Base-by-base conservation (phyloP, 1,140 invertebrate genomes). In the Solenopsis fugax region DNA sequence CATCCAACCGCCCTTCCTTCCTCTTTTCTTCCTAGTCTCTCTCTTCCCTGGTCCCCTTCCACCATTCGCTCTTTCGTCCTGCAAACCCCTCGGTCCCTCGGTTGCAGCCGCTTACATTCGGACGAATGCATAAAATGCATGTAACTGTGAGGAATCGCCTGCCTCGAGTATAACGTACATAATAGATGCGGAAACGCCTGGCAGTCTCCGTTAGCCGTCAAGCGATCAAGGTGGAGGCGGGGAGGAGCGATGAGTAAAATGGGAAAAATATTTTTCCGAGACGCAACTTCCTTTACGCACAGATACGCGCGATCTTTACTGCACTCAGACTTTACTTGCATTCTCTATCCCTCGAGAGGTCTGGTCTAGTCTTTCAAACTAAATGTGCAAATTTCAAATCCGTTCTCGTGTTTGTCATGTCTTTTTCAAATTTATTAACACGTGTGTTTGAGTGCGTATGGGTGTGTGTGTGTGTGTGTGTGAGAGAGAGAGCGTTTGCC, bases 61-160 rank as follows among this genome's bases (percentile, higher is more conserved):
- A 48, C 54, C 12, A 45, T 64, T 48, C 45, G 52, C 34, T 37
- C 62, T 56, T 69, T 69, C 45, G 41, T 62, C 54, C 37, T 24
- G 21, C 29, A 41, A 65, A 48, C n/a, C 69, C 77, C 60, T 60
- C 9, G 50, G 76, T 58, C 69, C 77, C 60, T 60, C 9, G 50
- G 76, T 58, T 67, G 80, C 69, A 82, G 48, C 65, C 50, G 75
- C 72, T 78, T 81, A 87, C 81, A 85, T 84, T 81, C 88, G 88
- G 75, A 88, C 91, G 81, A 87, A 91, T 91, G 91, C 91, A 92
- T 92, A 90, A 92, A 91, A 92, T 91, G 90, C 88, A 90, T 86
- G 65, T 88, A 91, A 91, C 86, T 92, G 89, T 78, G 81, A 86
- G 71, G 69, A 84, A 85, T 73, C 72, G 48, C 67, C 81, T 54